phyloP scores from a whole-genome alignment of 2,113 vertebrate species.

The Uria aalge region DNA sequence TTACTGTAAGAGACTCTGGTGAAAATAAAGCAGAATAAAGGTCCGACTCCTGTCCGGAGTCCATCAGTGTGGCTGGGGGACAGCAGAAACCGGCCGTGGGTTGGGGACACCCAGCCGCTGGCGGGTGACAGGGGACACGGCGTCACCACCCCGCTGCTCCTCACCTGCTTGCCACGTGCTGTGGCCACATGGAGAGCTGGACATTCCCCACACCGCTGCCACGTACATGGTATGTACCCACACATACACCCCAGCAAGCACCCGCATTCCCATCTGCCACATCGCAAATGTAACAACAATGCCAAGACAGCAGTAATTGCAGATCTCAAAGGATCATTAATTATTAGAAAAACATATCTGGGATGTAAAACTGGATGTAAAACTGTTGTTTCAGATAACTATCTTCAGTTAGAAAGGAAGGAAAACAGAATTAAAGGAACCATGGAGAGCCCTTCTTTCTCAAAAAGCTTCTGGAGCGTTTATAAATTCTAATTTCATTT shows the following conservation, averaged over 20 bases:
- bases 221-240: rapidly evolving
- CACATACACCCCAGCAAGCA: rapidly evolving
- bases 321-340: background rate
- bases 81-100: background rate
- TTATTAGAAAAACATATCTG: background rate
- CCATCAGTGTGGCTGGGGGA: background rate
- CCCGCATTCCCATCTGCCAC: background rate
- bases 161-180: background rate
- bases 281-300: rapidly evolving
- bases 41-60: background rate
- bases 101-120: background rate
- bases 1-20: background rate
- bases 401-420: background rate
- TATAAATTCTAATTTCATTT: background rate
- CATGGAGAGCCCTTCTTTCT: background rate
- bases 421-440: background rate
- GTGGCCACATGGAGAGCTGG: background rate
- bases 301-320: background rate
- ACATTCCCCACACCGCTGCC: rapidly evolving
- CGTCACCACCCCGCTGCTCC: background rate
- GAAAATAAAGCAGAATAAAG: background rate
- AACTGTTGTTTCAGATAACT: background rate
- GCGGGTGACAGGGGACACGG: background rate
- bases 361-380: background rate
- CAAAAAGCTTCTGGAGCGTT: background rate